Base-by-base conservation (phyloP, 2,797 vertebrate species). In the Otolemur crassicaudatus region DNA sequence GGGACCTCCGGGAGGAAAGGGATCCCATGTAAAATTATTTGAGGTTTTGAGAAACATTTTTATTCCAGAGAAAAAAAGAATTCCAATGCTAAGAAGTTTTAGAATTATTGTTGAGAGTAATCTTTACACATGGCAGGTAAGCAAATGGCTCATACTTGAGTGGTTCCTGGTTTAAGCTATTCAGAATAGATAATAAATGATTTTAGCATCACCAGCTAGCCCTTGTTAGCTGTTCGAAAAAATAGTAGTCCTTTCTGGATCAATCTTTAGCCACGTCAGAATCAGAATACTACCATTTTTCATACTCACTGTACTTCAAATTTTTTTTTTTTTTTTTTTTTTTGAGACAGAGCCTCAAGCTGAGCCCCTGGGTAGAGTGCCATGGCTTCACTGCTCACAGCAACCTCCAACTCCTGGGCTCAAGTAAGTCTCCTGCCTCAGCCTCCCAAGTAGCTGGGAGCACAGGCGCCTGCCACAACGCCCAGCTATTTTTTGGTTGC, bases 121-220 rank as follows among this genome's bases (percentile, higher is more conserved):
- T 77, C 76, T 91, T 93, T 87, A 94, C 27, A 73, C 79, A 86
- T 85, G 63, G 37, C 8, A 88, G 60, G 27, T 84, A 89, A 94
- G 23, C 12, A 67, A 75, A 92, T 69, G 49, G 27, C 46, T 87
- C 34, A 43, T 25, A 84, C 31, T 14, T 67, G 19, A 83, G 23
- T 77, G 75, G 67, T 83, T 94, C 34, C 61, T 87, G 53, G 46
- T 80, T 80, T 84, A 53, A 87, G 72, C 16, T 79, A 88, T 56
- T 56, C 75, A 82, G 29, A 79, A 17, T 87, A 72, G 23, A 72
- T 23, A 40, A 4, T 83, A 67, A 92, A 81, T 31, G 13, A 92
- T 70, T 92, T 49, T 17, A 81, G 53, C 37, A n/a, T 29, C 61
- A 22, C 40, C 79, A 89, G 76, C n/a, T n/a, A 79, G 19, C 11